Evolutionary conservation across 2,888 invertebrate genomes (phyloP).

Genomic region (Parascotia fuliginaria): DNA sequence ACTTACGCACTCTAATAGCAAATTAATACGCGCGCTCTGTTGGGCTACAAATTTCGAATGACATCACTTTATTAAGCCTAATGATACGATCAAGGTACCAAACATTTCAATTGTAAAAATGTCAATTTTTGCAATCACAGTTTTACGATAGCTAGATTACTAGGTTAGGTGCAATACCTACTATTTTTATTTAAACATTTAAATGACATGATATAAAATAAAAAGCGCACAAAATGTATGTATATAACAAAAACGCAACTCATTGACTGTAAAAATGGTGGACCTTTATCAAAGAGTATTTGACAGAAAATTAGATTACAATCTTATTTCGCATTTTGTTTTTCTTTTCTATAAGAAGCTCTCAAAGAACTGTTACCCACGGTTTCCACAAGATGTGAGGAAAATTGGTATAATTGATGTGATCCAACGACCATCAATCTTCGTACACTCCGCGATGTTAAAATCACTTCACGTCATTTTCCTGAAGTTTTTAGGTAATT

Average conservation of each 20-base stretch:
- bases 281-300: constrained; percentile 2
- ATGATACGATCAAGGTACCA: constrained; percentile 6
- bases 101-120: constrained; percentile 1
- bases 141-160: too few species aligned
- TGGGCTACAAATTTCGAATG: constrained; percentile 18
- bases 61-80: constrained; percentile 23
- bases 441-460: constrained; percentile 8
- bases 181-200: not conserved
- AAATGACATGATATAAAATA: not conserved
- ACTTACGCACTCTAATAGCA: constrained; percentile 33
- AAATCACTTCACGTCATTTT: constrained; percentile 37
- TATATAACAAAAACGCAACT: not conserved
- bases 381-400: constrained; percentile 7
- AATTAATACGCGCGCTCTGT: constrained; percentile 41
- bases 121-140: not conserved
- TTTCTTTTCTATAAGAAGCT: constrained; percentile 4
- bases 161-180: too few species aligned
- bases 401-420: constrained; percentile 6
- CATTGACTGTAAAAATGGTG: not conserved
- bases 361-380: not conserved
- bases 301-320: not conserved
- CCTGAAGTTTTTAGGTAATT: constrained; percentile 56
- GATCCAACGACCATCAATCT: constrained; percentile 16
- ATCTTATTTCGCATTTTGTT: not conserved
- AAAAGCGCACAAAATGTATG: not conserved